Evolutionary conservation across 2,113 vertebrate genomes (phyloP).

Genomic region (Perca schrenkii): DNA sequence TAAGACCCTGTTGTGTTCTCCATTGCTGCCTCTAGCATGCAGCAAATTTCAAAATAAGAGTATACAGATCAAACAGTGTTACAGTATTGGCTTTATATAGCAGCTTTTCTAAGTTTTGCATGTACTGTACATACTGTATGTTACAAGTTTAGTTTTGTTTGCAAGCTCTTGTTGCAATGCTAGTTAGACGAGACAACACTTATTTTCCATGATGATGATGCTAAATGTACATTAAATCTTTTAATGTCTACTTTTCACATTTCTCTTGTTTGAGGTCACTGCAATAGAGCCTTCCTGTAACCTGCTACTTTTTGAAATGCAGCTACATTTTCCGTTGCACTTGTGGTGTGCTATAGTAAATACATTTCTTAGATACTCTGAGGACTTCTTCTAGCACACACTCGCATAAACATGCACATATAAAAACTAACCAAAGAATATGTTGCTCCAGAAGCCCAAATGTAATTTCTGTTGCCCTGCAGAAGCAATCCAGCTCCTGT

Average conservation of each 20-base stretch:
- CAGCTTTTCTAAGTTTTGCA: background rate
- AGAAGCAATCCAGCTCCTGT: conserved; percentile 15
- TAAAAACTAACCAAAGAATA: conserved; percentile 27
- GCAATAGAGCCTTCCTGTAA: background rate
- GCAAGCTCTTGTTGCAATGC: background rate
- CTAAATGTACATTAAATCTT: background rate
- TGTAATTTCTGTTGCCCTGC: conserved; percentile 19
- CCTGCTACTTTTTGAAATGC: conserved; percentile 14
- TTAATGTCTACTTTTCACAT: background rate
- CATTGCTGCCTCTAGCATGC: background rate
- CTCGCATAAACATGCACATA: conserved; percentile 33
- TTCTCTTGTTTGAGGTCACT: background rate
- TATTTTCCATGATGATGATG: background rate
- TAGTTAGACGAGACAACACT: background rate
- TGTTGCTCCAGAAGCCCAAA: conserved; percentile 30
- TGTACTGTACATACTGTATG: background rate
- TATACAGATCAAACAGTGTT: background rate
- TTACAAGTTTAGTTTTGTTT: background rate
- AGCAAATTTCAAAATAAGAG: conserved; percentile 6
- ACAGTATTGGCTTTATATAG: background rate
- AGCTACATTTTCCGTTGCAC: conserved; percentile 1
- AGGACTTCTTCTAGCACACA: background rate
- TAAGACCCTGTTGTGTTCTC: background rate
- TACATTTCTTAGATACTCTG: conserved; percentile 12
- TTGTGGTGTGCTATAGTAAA: conserved; percentile 10